Conservation (phyloP, 2,888 invertebrate genomes). For the Cerceris ruficornis region DNA sequence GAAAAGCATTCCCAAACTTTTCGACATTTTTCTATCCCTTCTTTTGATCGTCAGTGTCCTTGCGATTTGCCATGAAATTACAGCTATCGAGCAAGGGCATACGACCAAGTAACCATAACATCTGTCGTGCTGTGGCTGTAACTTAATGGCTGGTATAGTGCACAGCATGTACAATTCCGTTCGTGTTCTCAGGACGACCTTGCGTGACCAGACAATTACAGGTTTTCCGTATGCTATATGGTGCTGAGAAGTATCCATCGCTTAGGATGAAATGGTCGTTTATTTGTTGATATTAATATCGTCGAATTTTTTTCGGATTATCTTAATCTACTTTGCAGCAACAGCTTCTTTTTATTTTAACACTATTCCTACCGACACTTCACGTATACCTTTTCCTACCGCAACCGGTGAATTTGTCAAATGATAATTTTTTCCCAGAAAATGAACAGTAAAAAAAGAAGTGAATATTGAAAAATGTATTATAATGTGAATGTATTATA, state of each 20-base stretch:
- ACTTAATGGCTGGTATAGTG: conserved; percentile 61
- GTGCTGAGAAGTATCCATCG: conserved; percentile 60
- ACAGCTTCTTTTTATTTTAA: too few relatives aligned
- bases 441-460: too few relatives aligned
- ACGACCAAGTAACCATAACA: conserved; percentile 59
- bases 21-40: conserved; percentile 17
- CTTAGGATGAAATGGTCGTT: conserved; percentile 55
- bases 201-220: conserved; percentile 68
- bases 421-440: too few relatives aligned
- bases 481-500: too few relatives aligned
- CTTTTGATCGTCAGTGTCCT: conserved; percentile 32
- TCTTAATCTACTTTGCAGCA: too few relatives aligned
- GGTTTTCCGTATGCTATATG: conserved; percentile 58
- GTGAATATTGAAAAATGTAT: too few relatives aligned
- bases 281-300: conserved; percentile 28
- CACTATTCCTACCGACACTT: too few relatives aligned
- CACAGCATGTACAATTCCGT: conserved; percentile 65
- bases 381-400: too few relatives aligned
- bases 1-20: conserved; percentile 24
- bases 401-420: too few relatives aligned
- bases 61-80: conserved; percentile 50
- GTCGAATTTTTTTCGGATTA: background rate
- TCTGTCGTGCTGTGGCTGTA: conserved; percentile 60
- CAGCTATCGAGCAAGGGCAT: conserved; percentile 26
- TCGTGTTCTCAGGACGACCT: conserved; percentile 66